Base-by-base conservation (phyloP, 2,797 vertebrate genomes). In the Falco cherrug region DNA sequence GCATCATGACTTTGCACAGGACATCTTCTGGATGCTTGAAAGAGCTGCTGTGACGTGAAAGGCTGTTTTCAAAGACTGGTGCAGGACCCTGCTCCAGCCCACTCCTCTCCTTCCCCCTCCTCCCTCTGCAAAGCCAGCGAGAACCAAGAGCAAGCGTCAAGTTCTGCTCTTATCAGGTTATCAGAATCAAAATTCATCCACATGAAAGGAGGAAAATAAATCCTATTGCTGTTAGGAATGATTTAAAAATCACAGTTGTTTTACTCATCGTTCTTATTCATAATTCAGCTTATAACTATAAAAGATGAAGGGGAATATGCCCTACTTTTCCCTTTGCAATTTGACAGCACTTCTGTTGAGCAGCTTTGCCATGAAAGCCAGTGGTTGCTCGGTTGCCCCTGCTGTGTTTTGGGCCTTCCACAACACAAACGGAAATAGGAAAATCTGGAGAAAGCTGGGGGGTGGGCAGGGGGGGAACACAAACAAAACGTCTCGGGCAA, bases 161-260 rank as follows among this genome's bases (percentile, higher is more conserved):
- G n/a, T 37, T 26, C 57, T 1, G 0, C 20, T 33, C n/a, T 90
- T 83, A 15, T 29, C 33, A 67, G 48, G 56, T 54, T 80, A 90
- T 89, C 47, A 74, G 75, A 85, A 87, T 25, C 48, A 83, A 92
- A 94, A 77, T 51, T 74, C 64, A 79, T 35, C 33, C 20, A 53
- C 35, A 17, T 13, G 41, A 89, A 93, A 96, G 33, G 13, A 83
- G 20, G 6, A 85, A 70, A 87, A 82, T 17, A 90, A 89, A 92
- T 92, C 75, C 68, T 75, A 64, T 67, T 87, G 75, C 24, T 2
- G 2, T 65, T 93, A 78, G 24, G 26, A 61, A 22, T 69, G 50
- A 79, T 78, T 88, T 78, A 53, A 86, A 90, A 94, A 90, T 89
- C 77, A 65, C 74, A 76, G 59, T 75, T 91, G 56, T 88, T 95